Conservation (phyloP, 2,797 vertebrate species). For the Margarornis squamiger region DNA sequence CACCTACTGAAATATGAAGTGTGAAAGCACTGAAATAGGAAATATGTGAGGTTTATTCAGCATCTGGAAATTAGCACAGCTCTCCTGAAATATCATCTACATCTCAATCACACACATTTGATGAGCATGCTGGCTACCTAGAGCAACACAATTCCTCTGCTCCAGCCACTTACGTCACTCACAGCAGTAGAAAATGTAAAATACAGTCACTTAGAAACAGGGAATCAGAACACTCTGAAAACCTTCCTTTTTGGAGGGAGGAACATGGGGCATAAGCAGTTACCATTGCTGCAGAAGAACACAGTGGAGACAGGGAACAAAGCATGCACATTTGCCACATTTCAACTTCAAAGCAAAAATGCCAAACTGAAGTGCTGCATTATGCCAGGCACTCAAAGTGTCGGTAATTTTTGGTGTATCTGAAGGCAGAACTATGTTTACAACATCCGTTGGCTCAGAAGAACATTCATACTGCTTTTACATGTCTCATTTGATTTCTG, state of each 20-base stretch:
- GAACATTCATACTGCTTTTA: background rate
- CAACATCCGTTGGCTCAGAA: background rate
- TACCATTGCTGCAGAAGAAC: background rate
- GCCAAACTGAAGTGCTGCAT: background rate
- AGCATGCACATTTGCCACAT: background rate
- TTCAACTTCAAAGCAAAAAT: background rate
- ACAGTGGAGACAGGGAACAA: background rate
- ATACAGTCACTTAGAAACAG: background rate
- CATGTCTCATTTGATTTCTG: background rate
- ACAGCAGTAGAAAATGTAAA: background rate
- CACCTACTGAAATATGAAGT: conserved; percentile 17
- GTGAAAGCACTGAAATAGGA: conserved; percentile 11
- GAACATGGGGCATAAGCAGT: background rate
- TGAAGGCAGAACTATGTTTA: background rate
- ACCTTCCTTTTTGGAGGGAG: background rate
- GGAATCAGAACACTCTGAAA: background rate
- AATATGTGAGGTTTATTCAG: conserved; percentile 14
- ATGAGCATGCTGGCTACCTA: background rate
- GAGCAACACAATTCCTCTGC: background rate
- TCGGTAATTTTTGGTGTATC: background rate
- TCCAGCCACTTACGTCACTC: background rate
- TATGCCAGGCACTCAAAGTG: background rate
- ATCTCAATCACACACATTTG: background rate
- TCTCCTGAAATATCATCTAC: background rate
- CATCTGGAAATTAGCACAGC: conserved; percentile 8